Base-by-base conservation (phyloP, 2,113 vertebrate species). In the Drymodes brunneopygia region DNA sequence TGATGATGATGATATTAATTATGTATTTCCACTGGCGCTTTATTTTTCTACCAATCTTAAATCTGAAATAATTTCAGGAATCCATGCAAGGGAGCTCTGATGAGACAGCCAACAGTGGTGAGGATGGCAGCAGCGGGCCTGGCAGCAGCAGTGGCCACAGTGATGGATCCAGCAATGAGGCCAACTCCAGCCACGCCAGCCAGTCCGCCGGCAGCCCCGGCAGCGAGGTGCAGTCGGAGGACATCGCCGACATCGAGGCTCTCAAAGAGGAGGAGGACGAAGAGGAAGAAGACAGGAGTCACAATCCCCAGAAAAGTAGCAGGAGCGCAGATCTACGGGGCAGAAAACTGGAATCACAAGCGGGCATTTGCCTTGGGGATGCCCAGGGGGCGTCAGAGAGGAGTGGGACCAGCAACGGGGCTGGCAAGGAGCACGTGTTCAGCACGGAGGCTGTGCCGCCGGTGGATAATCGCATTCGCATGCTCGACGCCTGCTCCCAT, bases 31-130 rank as follows among this genome's bases (percentile, higher is more conserved):
- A 54, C 23, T 6, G 24, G 10, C 51, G 17, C 38, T 67, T 60
- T 72, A 33, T 72, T 79, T 85, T 82, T 38, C 22, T 16, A 48
- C 38, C 33, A 8, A 31, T 64, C 54, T 77, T 61, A 71, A 35
- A 31, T 1, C 1, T 3, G 0, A 33, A 64, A 66, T 35, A 38
- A 94, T 95, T 57, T 21, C 80, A 99, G 99, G 99, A 99, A 96
- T 99, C 99, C 50, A 99, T 99, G 99, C 99, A 99, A 96, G 99
- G 99, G 95, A 99, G 99, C 98, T 99, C 99, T 6, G 99, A 99
- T 25, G 99, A 99, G 97, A 99, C 99, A 44, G 99, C 99, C 24
- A 99, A 99, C 97, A 99, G 99, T 25, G 99, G 99, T n/a, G 99
- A 99, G 97, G 99, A 99, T 87, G 99, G 99, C 96, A 99, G 99